These are phyloP conservation scores for Drosophila equinoxialis DNA, from an alignment of 1,140 invertebrate species.

Conservation along the genomic window DNA sequence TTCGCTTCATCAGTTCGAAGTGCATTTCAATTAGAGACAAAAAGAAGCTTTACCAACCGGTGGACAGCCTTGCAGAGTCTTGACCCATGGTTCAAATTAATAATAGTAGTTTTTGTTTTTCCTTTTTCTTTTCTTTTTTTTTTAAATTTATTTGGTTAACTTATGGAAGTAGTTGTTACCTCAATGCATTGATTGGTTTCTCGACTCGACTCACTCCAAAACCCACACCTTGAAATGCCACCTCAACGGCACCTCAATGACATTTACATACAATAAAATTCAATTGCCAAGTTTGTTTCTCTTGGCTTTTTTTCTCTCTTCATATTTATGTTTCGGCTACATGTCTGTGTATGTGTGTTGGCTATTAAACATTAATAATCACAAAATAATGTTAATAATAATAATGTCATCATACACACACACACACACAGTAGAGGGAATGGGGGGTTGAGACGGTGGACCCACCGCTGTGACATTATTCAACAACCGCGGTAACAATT, in stretches of 20 bases:
- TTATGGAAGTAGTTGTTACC: slow-evolving; percentile 2
- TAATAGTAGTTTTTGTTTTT: slow-evolving; percentile 64
- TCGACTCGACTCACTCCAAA: slow-evolving; percentile 13
- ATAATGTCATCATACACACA: slow-evolving; percentile 53
- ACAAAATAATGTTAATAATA: slow-evolving; percentile 78
- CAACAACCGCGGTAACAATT: slow-evolving; percentile 20
- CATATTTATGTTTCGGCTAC: background rate
- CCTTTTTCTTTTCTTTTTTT: background rate
- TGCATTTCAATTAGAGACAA: slow-evolving; percentile 53
- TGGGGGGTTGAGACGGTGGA: slow-evolving; percentile 1
- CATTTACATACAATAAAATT: slow-evolving; percentile 66
- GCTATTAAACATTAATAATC: slow-evolving; percentile 71
- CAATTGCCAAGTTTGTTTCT: slow-evolving; percentile 49
- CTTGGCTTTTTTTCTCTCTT: background rate
- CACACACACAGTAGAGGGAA: background rate
- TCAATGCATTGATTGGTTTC: slow-evolving; percentile 27
- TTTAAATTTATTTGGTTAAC: slow-evolving; percentile 9
- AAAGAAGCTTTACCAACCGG: background rate
- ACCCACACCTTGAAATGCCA: slow-evolving; percentile 29
- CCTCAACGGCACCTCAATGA: slow-evolving; percentile 60
- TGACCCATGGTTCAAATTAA: slow-evolving; percentile 70
- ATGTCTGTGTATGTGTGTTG: slow-evolving; percentile 30
- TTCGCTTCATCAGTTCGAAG: background rate
- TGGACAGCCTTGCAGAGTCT: slow-evolving; percentile 34
- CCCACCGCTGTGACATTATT: slow-evolving; percentile 47